These are phyloP conservation scores for Cydia amplana DNA, from an alignment of 1,140 invertebrate species.

Conservation along the genomic window DNA sequence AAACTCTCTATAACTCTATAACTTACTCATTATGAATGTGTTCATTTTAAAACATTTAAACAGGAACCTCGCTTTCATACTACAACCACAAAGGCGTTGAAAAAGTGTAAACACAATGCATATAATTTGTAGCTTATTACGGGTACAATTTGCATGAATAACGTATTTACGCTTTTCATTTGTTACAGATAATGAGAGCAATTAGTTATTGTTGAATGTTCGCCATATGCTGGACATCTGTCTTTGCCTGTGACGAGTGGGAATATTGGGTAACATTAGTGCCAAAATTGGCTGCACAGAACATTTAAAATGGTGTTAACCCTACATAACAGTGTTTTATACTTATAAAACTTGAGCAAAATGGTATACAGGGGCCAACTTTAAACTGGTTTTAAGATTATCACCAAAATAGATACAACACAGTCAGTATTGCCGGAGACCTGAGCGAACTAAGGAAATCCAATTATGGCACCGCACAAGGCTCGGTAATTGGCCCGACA, in stretches of 20 bases:
- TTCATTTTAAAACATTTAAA: not conserved
- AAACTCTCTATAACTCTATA: too few relatives aligned
- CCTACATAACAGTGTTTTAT: too few relatives aligned
- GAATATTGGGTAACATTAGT: not conserved
- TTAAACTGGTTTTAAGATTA: too few relatives aligned
- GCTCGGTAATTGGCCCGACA: too few relatives aligned
- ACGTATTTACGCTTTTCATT: slow-evolving; percentile 23
- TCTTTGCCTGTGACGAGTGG: not conserved
- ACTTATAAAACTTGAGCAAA: too few relatives aligned
- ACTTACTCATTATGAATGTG: not conserved
- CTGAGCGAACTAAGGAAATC: too few relatives aligned
- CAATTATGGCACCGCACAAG: too few relatives aligned
- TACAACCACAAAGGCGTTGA: not conserved
- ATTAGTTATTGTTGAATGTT: slow-evolving; percentile 23
- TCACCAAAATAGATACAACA: too few relatives aligned
- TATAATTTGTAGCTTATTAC: slow-evolving; percentile 19
- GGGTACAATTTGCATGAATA: slow-evolving; percentile 21
- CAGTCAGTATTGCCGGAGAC: too few relatives aligned
- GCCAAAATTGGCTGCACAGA: not conserved
- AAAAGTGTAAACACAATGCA: not conserved
- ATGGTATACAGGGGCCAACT: too few relatives aligned
- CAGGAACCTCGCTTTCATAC: not conserved
- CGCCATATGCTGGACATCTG: slow-evolving; percentile 28
- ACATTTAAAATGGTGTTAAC: not conserved
- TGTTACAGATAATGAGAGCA: slow-evolving; percentile 10